Evolutionary conservation across 1,140 invertebrate species (phyloP), one percentile per base, ranked within the genome.

Genomic region (Bradysia coprophila): DNA sequence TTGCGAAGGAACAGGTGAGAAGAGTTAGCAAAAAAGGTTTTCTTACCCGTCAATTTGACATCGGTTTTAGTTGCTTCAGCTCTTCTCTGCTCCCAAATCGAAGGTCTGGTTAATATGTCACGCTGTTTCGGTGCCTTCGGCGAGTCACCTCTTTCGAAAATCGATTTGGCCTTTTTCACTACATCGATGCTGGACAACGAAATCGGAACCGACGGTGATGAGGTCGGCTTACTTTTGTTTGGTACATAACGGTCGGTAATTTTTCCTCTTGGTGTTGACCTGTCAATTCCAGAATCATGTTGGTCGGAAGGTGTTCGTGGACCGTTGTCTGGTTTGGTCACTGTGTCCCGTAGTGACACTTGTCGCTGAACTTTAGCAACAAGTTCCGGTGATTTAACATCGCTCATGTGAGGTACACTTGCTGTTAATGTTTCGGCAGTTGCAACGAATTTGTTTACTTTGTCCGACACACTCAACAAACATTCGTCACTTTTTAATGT

Each of bases 131-230:
- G 37, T 37, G 47, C 42, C n/a, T n/a, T n/a, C n/a, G n/a, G n/a
- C 11, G 62, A 63, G 37, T 70, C 69, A 48, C 69, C 71, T 34
- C 67, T 71, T 61, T 78, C 76, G 60, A 78, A 78, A 13, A 78
- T 51, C 23, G 65, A 67, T 57, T 74, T 76, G 1, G 74, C 73
- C 55, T 73, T 75, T 42, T 68, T 67, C 0, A 78, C 73, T 31
- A 67, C 68, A 47, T 73, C 71, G 21, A 64, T 72, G 46, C 67
- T 73, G 13, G 6, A 13, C 24, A 28, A 13, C 24, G 64, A 64
- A 23, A 71, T 49, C 51, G 21, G 39, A 22, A 18, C 21, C 13
- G 6, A 16, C 3, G 22, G 13, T 28, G 37, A 31, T 28, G 16
- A 19, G 16, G 24, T 13, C 13, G 13, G 16, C 15, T 18, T 20